A percentile compares a stretch with the other conserved stretches of the same genome.
These are phyloP conservation scores for Arrhamphus sclerolepis DNA, from an alignment of 2,797 vertebrate species.

Conservation along the genomic window DNA sequence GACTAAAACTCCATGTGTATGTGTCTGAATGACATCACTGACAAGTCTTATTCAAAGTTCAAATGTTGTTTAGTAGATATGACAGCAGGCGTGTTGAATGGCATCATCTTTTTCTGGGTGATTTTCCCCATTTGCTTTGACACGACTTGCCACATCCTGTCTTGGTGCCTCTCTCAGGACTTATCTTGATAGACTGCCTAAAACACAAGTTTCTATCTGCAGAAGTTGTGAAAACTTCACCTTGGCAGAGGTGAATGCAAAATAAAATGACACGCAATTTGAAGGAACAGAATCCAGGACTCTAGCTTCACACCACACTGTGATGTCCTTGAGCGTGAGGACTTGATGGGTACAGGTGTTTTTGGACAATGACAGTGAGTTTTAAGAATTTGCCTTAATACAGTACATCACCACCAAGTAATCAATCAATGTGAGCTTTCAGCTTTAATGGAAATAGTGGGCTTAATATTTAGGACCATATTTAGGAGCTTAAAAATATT, in stretches of 20 bases:
- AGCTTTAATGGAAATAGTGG: no score
- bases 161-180: conserved; percentile 1
- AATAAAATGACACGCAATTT: background rate
- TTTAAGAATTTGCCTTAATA: no score
- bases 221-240: background rate
- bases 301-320: no score
- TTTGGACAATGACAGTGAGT: no score
- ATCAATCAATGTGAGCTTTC: no score
- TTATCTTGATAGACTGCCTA: conserved; percentile 2
- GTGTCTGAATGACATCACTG: conserved; percentile 10
- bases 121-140: conserved; percentile 5
- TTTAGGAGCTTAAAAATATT: no score
- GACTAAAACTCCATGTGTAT: background rate
- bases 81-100: conserved; percentile 15
- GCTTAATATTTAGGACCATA: no score
- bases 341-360: no score
- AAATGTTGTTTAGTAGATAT: conserved; percentile 6
- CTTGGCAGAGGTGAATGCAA: conserved; percentile 2
- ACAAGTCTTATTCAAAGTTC: conserved; percentile 14
- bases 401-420: no score
- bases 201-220: conserved; percentile 8
- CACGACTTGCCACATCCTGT: background rate
- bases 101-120: background rate
- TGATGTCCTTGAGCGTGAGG: no score
- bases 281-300: no score